A percentile compares a stretch with the other conserved stretches of the same genome.
Conservation (phyloP, 2,888 invertebrate species). For the Hermodice carunculata region DNA sequence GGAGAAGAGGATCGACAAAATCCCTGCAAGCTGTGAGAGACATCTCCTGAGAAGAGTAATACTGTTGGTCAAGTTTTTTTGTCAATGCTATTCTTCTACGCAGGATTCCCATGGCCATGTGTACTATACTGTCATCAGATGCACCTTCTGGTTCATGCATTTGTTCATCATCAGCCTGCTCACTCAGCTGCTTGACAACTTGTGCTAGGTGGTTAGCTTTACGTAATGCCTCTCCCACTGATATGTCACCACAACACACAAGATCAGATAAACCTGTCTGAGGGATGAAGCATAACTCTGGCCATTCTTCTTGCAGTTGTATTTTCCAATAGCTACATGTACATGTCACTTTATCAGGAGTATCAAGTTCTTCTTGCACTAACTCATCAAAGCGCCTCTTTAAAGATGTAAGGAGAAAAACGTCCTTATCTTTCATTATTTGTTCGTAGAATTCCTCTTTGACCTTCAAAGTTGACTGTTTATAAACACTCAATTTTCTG, state of each 20-base stretch:
- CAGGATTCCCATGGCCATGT: constrained; percentile 4
- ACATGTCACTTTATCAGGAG: background rate
- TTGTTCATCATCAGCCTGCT: too few relatives aligned
- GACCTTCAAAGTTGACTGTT: background rate
- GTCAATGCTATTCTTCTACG: background rate
- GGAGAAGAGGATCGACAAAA: constrained; percentile 10
- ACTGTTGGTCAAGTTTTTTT: too few relatives aligned
- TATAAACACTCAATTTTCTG: background rate
- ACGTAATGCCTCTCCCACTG: background rate
- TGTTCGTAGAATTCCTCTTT: background rate
- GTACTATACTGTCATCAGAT: background rate
- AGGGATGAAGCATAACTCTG: background rate
- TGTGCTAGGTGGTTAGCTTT: too few relatives aligned
- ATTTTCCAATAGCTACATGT: background rate
- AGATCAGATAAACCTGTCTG: background rate
- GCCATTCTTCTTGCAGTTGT: background rate
- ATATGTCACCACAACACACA: background rate
- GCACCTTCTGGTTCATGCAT: too few relatives aligned
- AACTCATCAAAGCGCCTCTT: background rate
- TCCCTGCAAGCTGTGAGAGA: background rate
- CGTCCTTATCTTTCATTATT: background rate
- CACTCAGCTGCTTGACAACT: too few relatives aligned
- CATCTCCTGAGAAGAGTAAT: too few relatives aligned
- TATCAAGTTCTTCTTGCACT: background rate
- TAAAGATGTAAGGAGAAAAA: background rate